Conservation (phyloP, 1,140 invertebrate genomes). For the Magallana gigas region DNA sequence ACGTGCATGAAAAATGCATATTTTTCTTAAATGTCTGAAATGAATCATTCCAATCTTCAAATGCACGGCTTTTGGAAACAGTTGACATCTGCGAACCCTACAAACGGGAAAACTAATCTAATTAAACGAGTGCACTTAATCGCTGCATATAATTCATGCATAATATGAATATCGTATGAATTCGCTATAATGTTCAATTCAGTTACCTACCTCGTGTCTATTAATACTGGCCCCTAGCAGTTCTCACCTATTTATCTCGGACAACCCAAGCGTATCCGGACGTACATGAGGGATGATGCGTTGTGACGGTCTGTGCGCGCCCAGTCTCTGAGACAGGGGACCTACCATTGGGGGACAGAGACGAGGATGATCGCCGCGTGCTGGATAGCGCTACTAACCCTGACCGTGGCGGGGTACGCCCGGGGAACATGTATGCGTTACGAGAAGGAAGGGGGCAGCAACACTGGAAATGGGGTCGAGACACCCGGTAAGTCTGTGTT, state of each 20-base stretch:
- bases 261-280: conserved; percentile 1
- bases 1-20: too few species aligned
- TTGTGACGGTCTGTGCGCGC: not conserved
- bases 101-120: not conserved
- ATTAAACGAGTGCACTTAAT: not conserved
- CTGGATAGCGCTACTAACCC: not conserved
- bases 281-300: not conserved
- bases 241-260: not conserved
- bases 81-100: not conserved
- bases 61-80: too few species aligned
- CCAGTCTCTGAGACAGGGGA: too few species aligned
- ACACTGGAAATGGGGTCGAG: too few species aligned
- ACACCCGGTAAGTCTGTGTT: too few species aligned
- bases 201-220: not conserved
- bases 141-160: not conserved
- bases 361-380: too few species aligned
- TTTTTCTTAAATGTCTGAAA: too few species aligned
- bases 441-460: too few species aligned
- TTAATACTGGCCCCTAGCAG: not conserved
- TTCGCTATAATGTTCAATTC: not conserved
- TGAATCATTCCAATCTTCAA: too few species aligned
- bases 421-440: not conserved
- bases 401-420: not conserved
- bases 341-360: too few species aligned
- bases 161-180: not conserved